Percentiles rank a stretch among this genome's conserved stretches.
phyloP scores from a whole-genome alignment of 2,113 vertebrate genomes.

The Meleagris gallopavo region DNA sequence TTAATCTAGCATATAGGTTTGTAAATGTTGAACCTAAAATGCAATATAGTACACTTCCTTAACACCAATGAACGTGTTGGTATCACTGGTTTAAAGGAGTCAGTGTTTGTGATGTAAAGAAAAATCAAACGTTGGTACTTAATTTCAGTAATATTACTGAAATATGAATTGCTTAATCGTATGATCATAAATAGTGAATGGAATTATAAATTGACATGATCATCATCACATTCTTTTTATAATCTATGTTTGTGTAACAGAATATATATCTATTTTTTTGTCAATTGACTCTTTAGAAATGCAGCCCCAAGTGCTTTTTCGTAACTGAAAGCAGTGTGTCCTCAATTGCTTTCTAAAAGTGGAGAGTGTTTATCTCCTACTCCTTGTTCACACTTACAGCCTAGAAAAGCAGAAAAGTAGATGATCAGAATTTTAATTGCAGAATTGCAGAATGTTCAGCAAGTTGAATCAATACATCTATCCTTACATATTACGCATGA shows the following conservation, averaged over 20 bases:
- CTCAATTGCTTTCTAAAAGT: slow-evolving; percentile 3
- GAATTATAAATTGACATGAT: background rate
- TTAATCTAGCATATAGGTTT: background rate
- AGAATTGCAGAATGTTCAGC: background rate
- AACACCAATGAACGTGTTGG: background rate
- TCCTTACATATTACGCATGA: background rate
- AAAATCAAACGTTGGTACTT: background rate
- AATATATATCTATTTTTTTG: background rate
- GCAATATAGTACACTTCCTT: background rate
- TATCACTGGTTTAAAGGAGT: background rate
- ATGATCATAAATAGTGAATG: background rate
- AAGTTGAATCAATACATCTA: background rate
- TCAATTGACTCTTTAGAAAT: slow-evolving; percentile 14
- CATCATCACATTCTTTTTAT: background rate
- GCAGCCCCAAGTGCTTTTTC: background rate
- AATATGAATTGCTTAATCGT: background rate
- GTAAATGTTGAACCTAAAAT: background rate
- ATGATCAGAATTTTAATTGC: background rate
- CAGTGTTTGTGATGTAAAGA: background rate
- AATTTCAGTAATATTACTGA: background rate
- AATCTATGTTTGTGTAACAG: background rate
- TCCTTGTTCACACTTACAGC: background rate
- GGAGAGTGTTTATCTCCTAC: background rate
- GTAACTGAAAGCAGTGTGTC: background rate
- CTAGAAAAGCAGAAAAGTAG: background rate